Conservation (phyloP, 2,797 vertebrate genomes). For the Pterois miles region DNA sequence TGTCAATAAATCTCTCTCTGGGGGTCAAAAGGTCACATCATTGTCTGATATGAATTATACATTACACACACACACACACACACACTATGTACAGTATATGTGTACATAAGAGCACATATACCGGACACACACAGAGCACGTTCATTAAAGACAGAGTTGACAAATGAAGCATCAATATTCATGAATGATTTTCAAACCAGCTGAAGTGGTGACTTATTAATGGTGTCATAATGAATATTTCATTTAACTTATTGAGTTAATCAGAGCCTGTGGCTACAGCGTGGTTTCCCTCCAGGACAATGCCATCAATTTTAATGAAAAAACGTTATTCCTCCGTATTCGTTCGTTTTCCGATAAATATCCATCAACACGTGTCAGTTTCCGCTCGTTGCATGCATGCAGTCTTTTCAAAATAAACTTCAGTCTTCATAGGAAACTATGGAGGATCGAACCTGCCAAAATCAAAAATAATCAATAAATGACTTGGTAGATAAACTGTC, state of each 20-base stretch:
- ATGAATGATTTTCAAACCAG: too few relatives aligned
- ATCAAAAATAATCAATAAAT: too few relatives aligned
- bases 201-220: constrained; percentile 6
- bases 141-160: neutral
- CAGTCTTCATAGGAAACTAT: too few relatives aligned
- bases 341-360: too few relatives aligned
- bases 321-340: too few relatives aligned
- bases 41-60: neutral
- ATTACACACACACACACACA: neutral
- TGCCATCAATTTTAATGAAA: neutral
- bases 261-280: neutral
- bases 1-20: neutral
- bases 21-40: neutral
- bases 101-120: neutral
- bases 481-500: too few relatives aligned
- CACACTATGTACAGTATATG: too few relatives aligned
- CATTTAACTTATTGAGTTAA: neutral
- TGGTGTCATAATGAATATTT: constrained; percentile 1
- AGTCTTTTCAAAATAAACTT: too few relatives aligned
- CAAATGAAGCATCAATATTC: constrained; percentile 12
- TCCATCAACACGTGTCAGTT: too few relatives aligned
- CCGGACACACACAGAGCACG: neutral
- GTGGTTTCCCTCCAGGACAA: neutral
- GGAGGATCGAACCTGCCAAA: too few relatives aligned
- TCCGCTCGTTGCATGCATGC: too few relatives aligned